Evolutionary conservation across 2,888 invertebrate species (phyloP).

Genomic region (Peribatodes rhomboidaria): DNA sequence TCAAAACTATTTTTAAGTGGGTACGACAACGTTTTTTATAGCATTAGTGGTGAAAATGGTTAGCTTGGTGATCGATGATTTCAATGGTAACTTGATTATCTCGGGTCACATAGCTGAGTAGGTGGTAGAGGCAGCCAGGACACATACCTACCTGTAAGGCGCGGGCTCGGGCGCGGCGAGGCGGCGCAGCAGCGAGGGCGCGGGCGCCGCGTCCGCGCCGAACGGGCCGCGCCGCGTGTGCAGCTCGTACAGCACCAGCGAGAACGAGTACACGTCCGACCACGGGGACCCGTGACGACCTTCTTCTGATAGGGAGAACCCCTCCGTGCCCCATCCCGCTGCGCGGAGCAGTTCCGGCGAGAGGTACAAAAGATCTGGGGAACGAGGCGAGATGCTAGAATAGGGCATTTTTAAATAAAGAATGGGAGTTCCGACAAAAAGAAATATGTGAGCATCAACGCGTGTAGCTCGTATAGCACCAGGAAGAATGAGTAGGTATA

Average conservation of each 20-base stretch:
- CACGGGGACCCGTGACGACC: slow-evolving; percentile 88
- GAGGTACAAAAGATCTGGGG: slow-evolving; percentile 90
- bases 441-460: too few species aligned
- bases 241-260: slow-evolving; percentile 95
- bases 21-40: neutral
- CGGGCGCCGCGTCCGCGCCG: slow-evolving; percentile 89
- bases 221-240: slow-evolving; percentile 95
- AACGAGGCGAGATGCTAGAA: neutral
- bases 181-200: slow-evolving; percentile 88
- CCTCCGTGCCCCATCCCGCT: slow-evolving; percentile 75
- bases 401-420: neutral
- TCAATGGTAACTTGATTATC: neutral
- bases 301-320: slow-evolving; percentile 64
- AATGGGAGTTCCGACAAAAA: too few species aligned
- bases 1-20: too few species aligned
- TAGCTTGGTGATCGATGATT: neutral
- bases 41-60: neutral
- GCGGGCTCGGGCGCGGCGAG: slow-evolving; percentile 84
- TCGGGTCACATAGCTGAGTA: slow-evolving; percentile 18
- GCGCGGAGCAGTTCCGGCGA: slow-evolving; percentile 92
- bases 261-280: slow-evolving; percentile 95
- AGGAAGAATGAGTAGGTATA: slow-evolving; percentile 96
- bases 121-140: slow-evolving; percentile 45
- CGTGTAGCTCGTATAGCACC: slow-evolving; percentile 95
- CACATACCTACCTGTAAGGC: slow-evolving; percentile 87